These are phyloP conservation scores for Odontomyia ornata DNA, from an alignment of 2,888 invertebrate genomes.

Conservation along the genomic window DNA sequence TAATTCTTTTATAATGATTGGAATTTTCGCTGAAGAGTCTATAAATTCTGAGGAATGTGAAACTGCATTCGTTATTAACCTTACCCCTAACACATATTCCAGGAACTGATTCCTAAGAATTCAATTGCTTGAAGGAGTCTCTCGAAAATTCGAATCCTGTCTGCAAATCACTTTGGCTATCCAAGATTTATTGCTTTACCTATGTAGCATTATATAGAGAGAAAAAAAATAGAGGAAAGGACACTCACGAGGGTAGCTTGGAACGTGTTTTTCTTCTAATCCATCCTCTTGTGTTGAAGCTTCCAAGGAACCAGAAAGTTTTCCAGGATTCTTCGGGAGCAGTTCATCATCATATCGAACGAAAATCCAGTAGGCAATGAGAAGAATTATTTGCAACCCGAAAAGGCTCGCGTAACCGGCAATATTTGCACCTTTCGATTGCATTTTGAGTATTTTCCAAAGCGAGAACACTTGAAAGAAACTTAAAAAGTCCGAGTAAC, in stretches of 20 bases:
- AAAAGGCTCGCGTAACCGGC: slow-evolving; percentile 65
- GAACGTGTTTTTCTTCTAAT: slow-evolving; percentile 61
- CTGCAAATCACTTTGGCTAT: too few species aligned
- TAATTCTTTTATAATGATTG: too few species aligned
- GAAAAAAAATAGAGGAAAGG: too few species aligned
- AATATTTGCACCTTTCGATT: slow-evolving; percentile 59
- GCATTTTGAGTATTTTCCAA: slow-evolving; percentile 55
- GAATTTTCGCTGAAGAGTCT: too few species aligned
- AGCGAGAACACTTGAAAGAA: neutral
- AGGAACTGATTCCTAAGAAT: too few species aligned
- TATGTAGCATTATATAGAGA: too few species aligned
- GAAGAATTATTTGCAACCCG: slow-evolving; percentile 65
- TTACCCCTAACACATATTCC: too few species aligned
- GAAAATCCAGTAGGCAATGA: slow-evolving; percentile 66
- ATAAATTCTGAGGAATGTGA: too few species aligned
- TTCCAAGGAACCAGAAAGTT: slow-evolving; percentile 39
- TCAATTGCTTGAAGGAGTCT: too few species aligned
- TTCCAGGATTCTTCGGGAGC: slow-evolving; percentile 53
- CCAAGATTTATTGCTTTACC: too few species aligned
- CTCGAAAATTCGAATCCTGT: too few species aligned
- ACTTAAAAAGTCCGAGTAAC: neutral
- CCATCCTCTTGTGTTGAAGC: slow-evolving; percentile 56
- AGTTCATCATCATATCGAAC: slow-evolving; percentile 65
- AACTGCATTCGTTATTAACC: too few species aligned
- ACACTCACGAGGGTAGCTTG: slow-evolving; percentile 64